phyloP scores from a whole-genome alignment of 2,113 vertebrate species.

The Scolopax mira region DNA sequence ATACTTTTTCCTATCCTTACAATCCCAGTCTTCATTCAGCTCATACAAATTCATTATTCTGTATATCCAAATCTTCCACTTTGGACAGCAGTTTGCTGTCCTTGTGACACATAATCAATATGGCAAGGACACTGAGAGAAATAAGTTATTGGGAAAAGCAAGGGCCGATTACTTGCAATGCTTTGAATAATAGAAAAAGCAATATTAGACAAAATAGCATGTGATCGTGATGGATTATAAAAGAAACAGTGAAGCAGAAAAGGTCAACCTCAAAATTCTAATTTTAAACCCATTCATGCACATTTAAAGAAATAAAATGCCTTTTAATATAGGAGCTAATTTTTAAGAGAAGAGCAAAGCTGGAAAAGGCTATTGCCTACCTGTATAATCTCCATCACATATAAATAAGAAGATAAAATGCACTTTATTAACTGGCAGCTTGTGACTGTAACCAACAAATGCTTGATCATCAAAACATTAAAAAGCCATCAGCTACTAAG shows the following conservation, averaged over 20 bases:
- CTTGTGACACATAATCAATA: neutral
- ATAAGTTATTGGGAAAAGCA: neutral
- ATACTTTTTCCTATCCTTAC: neutral
- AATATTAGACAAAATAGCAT: neutral
- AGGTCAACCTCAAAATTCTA: neutral
- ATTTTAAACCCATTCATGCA: neutral
- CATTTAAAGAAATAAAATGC: neutral
- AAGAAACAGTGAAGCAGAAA: neutral
- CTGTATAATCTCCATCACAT: neutral
- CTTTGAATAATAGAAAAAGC: neutral
- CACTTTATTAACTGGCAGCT: neutral
- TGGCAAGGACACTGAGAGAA: neutral
- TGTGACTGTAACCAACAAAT: neutral
- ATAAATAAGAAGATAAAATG: neutral
- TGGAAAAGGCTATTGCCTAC: neutral
- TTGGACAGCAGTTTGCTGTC: neutral
- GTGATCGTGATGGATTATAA: neutral
- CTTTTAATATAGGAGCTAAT: neutral
- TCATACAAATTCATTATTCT: neutral
- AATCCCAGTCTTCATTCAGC: neutral
- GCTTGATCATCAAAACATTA: slow-evolving; percentile 1
- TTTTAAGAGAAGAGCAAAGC: neutral
- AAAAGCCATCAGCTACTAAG: neutral
- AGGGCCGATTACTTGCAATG: neutral
- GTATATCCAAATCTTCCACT: neutral